A percentile compares a stretch with the other conserved stretches of the same genome.
Evolutionary conservation across 30 jellyfish, hydroid and myxozoan species (phyloP).

Genomic region (Hydractinia echinata): DNA sequence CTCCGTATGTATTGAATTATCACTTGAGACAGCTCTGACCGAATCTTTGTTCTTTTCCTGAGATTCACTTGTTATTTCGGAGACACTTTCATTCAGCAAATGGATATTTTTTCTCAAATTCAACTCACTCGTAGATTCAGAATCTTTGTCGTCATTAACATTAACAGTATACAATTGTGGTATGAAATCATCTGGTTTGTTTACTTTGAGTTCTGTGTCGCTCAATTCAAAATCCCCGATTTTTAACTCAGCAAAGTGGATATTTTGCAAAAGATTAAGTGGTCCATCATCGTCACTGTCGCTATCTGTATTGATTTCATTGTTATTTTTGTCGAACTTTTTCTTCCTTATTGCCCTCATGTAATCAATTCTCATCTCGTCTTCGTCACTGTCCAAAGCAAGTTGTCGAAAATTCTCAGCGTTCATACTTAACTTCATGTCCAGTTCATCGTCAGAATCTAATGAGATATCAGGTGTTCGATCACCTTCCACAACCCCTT

Average conservation of each 20-base stretch:
- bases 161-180: constrained; percentile 41
- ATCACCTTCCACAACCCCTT: constrained; percentile 61
- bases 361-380: constrained; percentile 51
- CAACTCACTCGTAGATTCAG: background rate
- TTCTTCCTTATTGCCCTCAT: constrained; percentile 21
- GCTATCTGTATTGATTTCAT: constrained; percentile 31
- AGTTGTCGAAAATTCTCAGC: constrained; percentile 16
- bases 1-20: background rate
- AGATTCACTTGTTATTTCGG: too few species aligned
- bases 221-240: constrained; percentile 28
- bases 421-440: constrained; percentile 24
- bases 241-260: constrained; percentile 61
- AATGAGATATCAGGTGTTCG: constrained; percentile 59
- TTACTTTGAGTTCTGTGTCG: constrained; percentile 17
- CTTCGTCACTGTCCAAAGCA: constrained; percentile 80
- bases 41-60: too few species aligned
- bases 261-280: constrained; percentile 55
- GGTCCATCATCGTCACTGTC: constrained; percentile 30
- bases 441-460: constrained; percentile 57
- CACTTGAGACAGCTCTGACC: too few species aligned
- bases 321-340: constrained; percentile 33
- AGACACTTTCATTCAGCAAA: background rate
- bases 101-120: background rate
- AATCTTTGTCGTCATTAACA: background rate
- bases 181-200: constrained; percentile 52